Evolutionary conservation across 2,797 vertebrate species (phyloP), one percentile per base, ranked within the genome.

Genomic region (Sebastes steindachneri): DNA sequence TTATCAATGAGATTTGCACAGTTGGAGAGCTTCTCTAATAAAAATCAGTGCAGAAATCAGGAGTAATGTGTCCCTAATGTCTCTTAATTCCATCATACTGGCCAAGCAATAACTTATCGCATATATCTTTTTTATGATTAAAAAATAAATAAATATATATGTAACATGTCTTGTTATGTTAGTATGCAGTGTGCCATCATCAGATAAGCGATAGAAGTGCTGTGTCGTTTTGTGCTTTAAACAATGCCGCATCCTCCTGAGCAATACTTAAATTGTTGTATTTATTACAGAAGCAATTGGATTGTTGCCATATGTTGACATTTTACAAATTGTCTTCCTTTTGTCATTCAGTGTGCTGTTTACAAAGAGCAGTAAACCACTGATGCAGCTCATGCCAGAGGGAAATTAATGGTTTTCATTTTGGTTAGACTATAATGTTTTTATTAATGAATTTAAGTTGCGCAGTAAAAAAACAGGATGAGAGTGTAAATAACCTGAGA

Each of bases 351-450:
- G n/a, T 25, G 41, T 51, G 28, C 41, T 37, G 64, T 76, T 76
- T 75, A 26, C 65, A 62, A 65, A 69, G 57, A 75, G 64, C 23
- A 17, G 15, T 45, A 62, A 77, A 80, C 53, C 60, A 78, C 54
- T 45, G 57, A 51, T 83, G 73, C 51, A 83, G 64, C 54, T 73
- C n/a, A 11, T 25, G 68, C 57, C 28, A 68, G 60, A 74, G 59
- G 53, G 15, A 77, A 71, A 68, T 78, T 3, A 71, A 78, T 68
- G 51, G 28, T 37, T 82, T 82, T 77, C 62, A 73, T 59, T 72
- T 66, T 63, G 11, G 29, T 74, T 14, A 12, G 12, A 59, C 33
- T 53, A 28, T 37, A 68, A 57, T 69, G 71, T 73, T 75, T 63
- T 63, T 31, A 73, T 65, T 76, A 35, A 79, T 64, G 4, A 73